These are phyloP conservation scores for Scomberomorus guttatus DNA, from an alignment of 2,797 vertebrate species.

Conservation along the genomic window DNA sequence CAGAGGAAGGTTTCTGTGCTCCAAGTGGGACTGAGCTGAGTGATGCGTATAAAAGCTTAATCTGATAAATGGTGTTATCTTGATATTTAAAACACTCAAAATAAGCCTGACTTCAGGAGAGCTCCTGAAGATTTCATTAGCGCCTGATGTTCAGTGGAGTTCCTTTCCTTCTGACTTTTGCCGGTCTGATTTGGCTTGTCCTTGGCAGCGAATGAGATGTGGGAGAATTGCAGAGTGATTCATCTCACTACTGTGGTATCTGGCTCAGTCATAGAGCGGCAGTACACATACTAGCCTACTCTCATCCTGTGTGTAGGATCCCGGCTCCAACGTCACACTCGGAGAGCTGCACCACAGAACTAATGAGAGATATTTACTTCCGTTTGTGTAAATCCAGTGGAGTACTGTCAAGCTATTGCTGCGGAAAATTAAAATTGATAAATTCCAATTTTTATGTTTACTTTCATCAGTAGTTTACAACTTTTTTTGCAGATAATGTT, in stretches of 20 bases:
- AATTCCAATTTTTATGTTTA: background rate
- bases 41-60: conserved; percentile 20
- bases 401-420: background rate
- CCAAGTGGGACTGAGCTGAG: conserved; percentile 25
- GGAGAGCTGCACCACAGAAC: conserved; percentile 36
- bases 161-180: conserved; percentile 49
- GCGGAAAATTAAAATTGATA: background rate
- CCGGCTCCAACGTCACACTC: conserved; percentile 50
- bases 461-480: background rate
- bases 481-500: background rate
- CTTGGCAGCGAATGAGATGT: conserved; percentile 65
- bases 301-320: conserved; percentile 72
- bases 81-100: conserved; percentile 12
- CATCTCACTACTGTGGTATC: conserved; percentile 74
- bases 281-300: conserved; percentile 59
- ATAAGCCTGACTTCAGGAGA: background rate
- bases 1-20: conserved; percentile 46
- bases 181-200: conserved; percentile 55
- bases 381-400: conserved; percentile 17
- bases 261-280: conserved; percentile 63
- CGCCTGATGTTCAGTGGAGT: conserved; percentile 29
- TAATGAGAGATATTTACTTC: conserved; percentile 30
- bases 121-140: conserved; percentile 39
- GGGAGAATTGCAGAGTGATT: conserved; percentile 74
- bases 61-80: conserved; percentile 8